Evolutionary conservation across 1,140 invertebrate genomes (phyloP).

Genomic region (Teleopsis dalmanni): DNA sequence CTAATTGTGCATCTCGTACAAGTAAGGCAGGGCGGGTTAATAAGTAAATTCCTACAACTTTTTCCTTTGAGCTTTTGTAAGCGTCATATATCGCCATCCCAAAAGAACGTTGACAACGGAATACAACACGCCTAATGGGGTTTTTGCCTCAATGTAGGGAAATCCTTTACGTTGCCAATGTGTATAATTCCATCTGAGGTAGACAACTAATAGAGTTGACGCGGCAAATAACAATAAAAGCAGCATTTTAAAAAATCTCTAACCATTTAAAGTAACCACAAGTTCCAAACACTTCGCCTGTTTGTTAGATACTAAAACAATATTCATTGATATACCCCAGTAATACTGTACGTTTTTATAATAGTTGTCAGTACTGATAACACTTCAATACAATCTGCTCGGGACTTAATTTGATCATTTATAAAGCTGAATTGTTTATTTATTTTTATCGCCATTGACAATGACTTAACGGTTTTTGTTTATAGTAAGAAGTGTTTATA

Average conservation of each 20-base stretch:
- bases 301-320: too few species aligned
- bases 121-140: slow-evolving; percentile 33
- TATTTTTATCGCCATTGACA: too few species aligned
- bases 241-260: slow-evolving; percentile 5
- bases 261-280: too few species aligned
- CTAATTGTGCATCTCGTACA: slow-evolving; percentile 45
- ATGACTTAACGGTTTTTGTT: too few species aligned
- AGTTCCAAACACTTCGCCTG: too few species aligned
- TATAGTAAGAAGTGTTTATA: too few species aligned
- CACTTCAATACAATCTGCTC: too few species aligned
- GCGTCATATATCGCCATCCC: slow-evolving; percentile 31
- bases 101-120: slow-evolving; percentile 21
- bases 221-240: slow-evolving; percentile 36
- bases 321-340: too few species aligned
- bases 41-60: slow-evolving; percentile 34
- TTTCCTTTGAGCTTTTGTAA: slow-evolving; percentile 22
- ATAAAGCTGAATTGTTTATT: too few species aligned
- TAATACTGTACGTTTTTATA: too few species aligned
- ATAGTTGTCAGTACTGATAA: too few species aligned
- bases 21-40: slow-evolving; percentile 40
- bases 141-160: slow-evolving; percentile 11
- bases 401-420: too few species aligned
- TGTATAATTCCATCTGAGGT: slow-evolving; percentile 25
- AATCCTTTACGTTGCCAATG: slow-evolving; percentile 36
- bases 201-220: slow-evolving; percentile 32